These are phyloP conservation scores for Molossus molossus DNA, from an alignment of 2,797 vertebrate species.

Conservation along the genomic window DNA sequence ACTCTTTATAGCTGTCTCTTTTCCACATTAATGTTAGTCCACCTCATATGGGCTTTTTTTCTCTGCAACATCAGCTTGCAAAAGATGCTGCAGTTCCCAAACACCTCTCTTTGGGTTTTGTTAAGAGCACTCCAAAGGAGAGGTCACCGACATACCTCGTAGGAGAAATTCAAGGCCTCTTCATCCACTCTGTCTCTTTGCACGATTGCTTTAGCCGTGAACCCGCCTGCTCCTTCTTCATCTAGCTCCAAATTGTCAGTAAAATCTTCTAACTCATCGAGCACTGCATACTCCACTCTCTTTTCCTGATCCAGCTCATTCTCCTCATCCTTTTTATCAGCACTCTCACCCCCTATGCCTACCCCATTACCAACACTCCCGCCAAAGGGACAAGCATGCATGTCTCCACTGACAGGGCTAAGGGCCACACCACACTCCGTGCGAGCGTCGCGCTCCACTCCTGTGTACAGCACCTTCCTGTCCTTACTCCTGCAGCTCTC, in stretches of 20 bases:
- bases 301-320: slow-evolving; percentile 96
- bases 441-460: slow-evolving; percentile 92
- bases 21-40: slow-evolving; percentile 22
- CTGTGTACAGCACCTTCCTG: slow-evolving; percentile 97
- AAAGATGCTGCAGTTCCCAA: slow-evolving; percentile 69
- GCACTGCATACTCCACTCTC: slow-evolving; percentile 98
- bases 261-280: slow-evolving; percentile 99
- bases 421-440: slow-evolving; percentile 89
- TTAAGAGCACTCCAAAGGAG: slow-evolving; percentile 76
- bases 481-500: slow-evolving; percentile 98
- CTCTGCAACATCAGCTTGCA: slow-evolving; percentile 51
- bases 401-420: slow-evolving; percentile 94
- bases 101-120: slow-evolving; percentile 71
- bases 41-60: not conserved
- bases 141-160: slow-evolving; percentile 94
- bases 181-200: slow-evolving; percentile 96
- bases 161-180: slow-evolving; percentile 95
- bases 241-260: slow-evolving; percentile 98
- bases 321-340: slow-evolving; percentile 93
- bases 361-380: slow-evolving; percentile 90
- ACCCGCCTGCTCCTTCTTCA: slow-evolving; percentile 94
- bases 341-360: slow-evolving; percentile 89
- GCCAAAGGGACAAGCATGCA: slow-evolving; percentile 94
- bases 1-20: slow-evolving; percentile 4
- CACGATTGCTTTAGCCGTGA: slow-evolving; percentile 96